phyloP scores from a whole-genome alignment of 2,888 invertebrate genomes.

The Adineta ricciae region DNA sequence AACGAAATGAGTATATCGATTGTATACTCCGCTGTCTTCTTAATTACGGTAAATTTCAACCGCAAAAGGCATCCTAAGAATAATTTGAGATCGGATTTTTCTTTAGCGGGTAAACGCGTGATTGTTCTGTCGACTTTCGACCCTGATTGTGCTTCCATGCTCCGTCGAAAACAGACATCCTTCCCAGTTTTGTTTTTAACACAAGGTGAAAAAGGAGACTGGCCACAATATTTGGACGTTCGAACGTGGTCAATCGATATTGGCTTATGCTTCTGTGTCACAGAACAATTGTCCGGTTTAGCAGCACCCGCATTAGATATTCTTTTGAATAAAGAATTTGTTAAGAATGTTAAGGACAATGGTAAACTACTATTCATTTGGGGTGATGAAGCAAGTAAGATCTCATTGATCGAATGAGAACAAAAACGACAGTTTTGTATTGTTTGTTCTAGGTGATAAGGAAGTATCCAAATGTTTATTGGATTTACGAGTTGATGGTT shows the following conservation, averaged over 20 bases:
- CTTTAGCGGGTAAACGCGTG: slow-evolving; percentile 61
- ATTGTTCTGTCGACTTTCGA: slow-evolving; percentile 90
- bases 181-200: slow-evolving; percentile 92
- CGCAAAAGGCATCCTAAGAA: slow-evolving; percentile 62
- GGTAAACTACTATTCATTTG: not conserved
- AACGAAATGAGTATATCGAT: slow-evolving; percentile 84
- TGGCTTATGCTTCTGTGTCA: not conserved
- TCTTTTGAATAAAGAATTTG: not conserved
- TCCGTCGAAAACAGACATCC: slow-evolving; percentile 84
- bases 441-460: not conserved
- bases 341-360: not conserved
- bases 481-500: slow-evolving; percentile 18
- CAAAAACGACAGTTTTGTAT: too few relatives aligned
- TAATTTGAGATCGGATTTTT: slow-evolving; percentile 54
- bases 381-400: slow-evolving; percentile 18
- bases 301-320: slow-evolving; percentile 1
- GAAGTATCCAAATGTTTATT: not conserved
- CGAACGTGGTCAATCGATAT: slow-evolving; percentile 7
- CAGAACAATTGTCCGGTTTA: not conserved
- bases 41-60: not conserved
- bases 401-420: not conserved
- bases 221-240: slow-evolving; percentile 68
- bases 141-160: slow-evolving; percentile 83
- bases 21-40: slow-evolving; percentile 56
- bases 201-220: slow-evolving; percentile 63